Evolutionary conservation across 2,888 invertebrate species (phyloP), one percentile per base, ranked within the genome.

Genomic region (Apamea anceps): DNA sequence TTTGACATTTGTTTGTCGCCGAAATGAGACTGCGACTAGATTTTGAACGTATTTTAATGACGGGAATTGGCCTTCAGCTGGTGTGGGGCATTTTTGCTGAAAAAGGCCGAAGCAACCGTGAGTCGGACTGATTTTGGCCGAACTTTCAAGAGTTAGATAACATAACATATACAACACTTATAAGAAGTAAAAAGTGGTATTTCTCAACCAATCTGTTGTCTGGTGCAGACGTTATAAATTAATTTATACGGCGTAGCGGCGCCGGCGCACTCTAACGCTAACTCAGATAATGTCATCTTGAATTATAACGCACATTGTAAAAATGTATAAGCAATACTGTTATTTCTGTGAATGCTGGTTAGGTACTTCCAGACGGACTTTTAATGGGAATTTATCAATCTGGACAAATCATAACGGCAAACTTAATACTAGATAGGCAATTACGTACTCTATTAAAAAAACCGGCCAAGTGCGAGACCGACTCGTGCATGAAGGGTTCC

Each of bases 251-350:
- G 57, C 82, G 32, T 62, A 45, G 80, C 86, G 88, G 79, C 81
- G 87, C 89, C 81, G 76, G 82, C 81, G 84, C 84, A 78, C 66
- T 77, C 81, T 81, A 87, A 87, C 85, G 73, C 75, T 78, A 72
- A 79, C 86, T 74, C 75, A 84, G 86, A 88, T 89, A 89, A 82
- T 81, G 84, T 84, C 84, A 81, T 88, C 84, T 88, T 80, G 88
- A 88, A 85, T 88, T 83, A 85, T 77, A 83, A 73, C 54, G 77
- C 80, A 81, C 77, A 77, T 72, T 75, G 65, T 79, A 87, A 87
- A 88, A 87, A 85, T 82, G 78, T 88, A 83, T 82, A 57, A 63
- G 74, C 51, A 60, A 51, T 80, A 85, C 85, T 75, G 85, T 77
- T 85, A 85, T 77, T 85, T 85, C 87, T 85, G 13, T 68, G 70